A percentile compares a stretch with the other conserved stretches of the same genome.
phyloP scores from a whole-genome alignment of 1,140 invertebrate species.

The Tetramorium parvispinum region DNA sequence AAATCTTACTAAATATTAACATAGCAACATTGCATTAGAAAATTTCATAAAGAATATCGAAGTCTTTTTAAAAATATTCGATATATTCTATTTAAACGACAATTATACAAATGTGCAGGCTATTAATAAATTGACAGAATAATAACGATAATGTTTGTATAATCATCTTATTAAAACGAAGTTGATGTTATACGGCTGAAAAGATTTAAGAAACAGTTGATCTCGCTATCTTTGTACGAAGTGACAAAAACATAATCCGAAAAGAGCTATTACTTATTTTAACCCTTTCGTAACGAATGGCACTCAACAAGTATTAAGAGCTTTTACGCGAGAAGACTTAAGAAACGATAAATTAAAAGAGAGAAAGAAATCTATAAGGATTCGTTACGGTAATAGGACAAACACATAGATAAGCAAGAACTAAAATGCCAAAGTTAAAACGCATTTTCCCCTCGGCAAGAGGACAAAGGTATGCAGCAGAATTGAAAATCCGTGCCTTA shows the following conservation, averaged over 20 bases:
- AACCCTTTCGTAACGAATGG: not conserved
- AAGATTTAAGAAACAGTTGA: not conserved
- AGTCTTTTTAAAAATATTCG: not conserved
- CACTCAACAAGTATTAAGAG: not conserved
- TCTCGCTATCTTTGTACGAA: not conserved
- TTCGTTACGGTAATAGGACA: not conserved
- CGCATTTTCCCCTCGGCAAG: not conserved
- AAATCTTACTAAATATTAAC: not conserved
- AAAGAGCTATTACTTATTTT: not conserved
- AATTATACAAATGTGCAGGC: not conserved
- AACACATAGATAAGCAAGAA: not conserved
- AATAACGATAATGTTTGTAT: not conserved
- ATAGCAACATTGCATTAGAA: not conserved
- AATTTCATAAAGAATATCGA: not conserved
- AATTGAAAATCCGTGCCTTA: constrained; percentile 2
- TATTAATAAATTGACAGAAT: not conserved
- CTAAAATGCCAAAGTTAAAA: not conserved
- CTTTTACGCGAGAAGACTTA: not conserved
- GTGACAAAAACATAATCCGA: constrained; percentile 11
- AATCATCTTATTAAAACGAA: not conserved
- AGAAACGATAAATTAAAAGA: not conserved
- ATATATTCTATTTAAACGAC: not conserved
- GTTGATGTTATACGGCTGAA: not conserved
- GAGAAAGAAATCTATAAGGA: not conserved
- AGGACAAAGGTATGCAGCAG: not conserved